These are phyloP conservation scores for Liopterus haemorrhoidalis DNA, from an alignment of 2,888 invertebrate species.

Conservation along the genomic window DNA sequence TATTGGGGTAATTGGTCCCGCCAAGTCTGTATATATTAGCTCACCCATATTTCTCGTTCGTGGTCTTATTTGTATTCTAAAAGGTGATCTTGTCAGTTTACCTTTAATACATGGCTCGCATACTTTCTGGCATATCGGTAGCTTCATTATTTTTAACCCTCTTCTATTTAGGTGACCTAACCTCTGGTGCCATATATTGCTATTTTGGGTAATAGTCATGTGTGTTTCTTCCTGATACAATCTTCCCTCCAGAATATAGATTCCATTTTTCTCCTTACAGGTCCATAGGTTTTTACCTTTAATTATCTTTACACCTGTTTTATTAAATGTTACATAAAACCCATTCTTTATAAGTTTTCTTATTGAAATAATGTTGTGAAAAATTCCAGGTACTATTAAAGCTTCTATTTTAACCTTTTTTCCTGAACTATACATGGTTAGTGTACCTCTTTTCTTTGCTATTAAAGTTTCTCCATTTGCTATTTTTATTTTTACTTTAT, in stretches of 20 bases:
- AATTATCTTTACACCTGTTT: neutral
- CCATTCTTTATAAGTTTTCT: constrained; percentile 1
- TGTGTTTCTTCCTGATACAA: no score
- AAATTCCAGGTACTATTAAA: neutral
- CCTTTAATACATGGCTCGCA: constrained; percentile 19
- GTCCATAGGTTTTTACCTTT: no score
- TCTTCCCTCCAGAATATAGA: no score
- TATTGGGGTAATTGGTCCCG: constrained; percentile 18
- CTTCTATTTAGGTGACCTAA: constrained; percentile 21
- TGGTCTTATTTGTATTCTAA: constrained; percentile 7
- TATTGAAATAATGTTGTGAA: neutral
- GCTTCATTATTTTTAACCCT: constrained; percentile 9
- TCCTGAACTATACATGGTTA: neutral
- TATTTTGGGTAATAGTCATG: no score
- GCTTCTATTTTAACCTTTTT: neutral
- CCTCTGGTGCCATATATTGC: constrained; percentile 22
- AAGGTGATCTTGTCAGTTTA: constrained; percentile 15
- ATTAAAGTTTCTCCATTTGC: constrained; percentile 5
- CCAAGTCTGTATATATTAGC: constrained; percentile 20
- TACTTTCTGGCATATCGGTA: constrained; percentile 1
- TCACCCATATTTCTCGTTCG: constrained; percentile 15
- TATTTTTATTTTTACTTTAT: neutral
- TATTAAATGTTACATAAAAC: neutral
- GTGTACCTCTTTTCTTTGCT: neutral
- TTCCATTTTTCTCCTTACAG: no score